Conservation (phyloP, 2,113 vertebrate species). For the Setophaga coronata region DNA sequence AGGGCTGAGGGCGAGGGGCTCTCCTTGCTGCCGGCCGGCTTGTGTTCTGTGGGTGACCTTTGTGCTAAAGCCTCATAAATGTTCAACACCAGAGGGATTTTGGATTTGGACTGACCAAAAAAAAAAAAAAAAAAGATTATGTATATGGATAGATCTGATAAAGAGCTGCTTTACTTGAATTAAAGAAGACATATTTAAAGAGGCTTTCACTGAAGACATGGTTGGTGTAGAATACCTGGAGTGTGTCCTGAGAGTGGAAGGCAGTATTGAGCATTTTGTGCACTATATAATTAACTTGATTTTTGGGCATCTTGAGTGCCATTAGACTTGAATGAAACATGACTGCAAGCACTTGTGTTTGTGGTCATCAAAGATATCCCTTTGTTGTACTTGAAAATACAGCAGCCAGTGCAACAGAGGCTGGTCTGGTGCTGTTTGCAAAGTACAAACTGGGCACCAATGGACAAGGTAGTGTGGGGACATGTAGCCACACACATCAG, state of each 20-base stretch:
- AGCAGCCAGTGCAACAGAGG: neutral
- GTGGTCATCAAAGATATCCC: neutral
- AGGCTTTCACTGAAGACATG: neutral
- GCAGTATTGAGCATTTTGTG: neutral
- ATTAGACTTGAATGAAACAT: neutral
- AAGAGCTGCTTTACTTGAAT: neutral
- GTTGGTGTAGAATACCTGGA: neutral
- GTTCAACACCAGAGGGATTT: neutral
- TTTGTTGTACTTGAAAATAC: neutral
- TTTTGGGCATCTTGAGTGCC: neutral
- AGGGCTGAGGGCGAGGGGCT: neutral
- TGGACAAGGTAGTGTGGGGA: neutral
- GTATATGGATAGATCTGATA: rapidly evolving
- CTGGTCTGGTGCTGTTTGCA: neutral
- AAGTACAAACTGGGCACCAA: neutral
- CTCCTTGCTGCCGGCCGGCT: neutral
- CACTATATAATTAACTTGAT: neutral
- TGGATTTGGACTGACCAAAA: neutral
- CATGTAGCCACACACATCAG: neutral
- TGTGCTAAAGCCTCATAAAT: neutral
- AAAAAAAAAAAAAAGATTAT: neutral
- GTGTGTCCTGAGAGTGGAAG: neutral
- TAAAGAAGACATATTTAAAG: neutral
- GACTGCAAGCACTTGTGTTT: neutral
- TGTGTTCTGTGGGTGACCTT: neutral